Base-by-base conservation (phyloP, 2,888 invertebrate genomes). In the Dinocampus coccinellae region DNA sequence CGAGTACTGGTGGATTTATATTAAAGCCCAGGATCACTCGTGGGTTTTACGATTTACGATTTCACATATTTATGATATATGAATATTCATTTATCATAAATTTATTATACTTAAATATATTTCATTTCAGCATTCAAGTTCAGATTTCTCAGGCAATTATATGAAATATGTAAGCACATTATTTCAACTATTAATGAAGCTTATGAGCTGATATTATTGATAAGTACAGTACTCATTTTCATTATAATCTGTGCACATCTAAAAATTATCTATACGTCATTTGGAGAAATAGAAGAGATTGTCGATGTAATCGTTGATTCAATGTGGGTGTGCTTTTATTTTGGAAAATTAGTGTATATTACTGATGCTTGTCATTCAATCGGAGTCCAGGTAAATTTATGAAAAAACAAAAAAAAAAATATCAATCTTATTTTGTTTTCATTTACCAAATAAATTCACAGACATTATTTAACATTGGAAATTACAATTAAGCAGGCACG, bases 61-160 rank as follows among this genome's bases (percentile, higher is more conserved):
- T 64, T 7, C 11, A 22, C 55, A 2, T 0, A 33, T 42, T 16
- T 53, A 26, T 16, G 11, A 11, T 7, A 24, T 55, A 10, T 52
- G 22, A 20, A 20, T 39, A 36, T 10, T 39, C 36, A 34, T 39
- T 39, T 16, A 11, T 61, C 16, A 2, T n/a, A n/a, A 26, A 11
- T 42, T 7, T 26, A 47, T 47, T 47, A n/a, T 47, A 16, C 20
- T 47, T 26, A 4, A 13, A 16, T 6, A 58, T 58, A 22, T 72
- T 66, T 11, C n/a, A 26, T 65, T 47, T 0, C 62, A 77, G 77
- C 74, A 68, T 74, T 72, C 69, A 75, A 66, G 16, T 24, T 77
- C 11, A 70, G 68, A 67, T 67, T 73, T 13, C 47, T 75, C 11
- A 73, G 72, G 62, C 67, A 72, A 62, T 65, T 69, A n/a, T 76